Conservation (phyloP, 2,888 invertebrate genomes). For the Panopea generosa region DNA sequence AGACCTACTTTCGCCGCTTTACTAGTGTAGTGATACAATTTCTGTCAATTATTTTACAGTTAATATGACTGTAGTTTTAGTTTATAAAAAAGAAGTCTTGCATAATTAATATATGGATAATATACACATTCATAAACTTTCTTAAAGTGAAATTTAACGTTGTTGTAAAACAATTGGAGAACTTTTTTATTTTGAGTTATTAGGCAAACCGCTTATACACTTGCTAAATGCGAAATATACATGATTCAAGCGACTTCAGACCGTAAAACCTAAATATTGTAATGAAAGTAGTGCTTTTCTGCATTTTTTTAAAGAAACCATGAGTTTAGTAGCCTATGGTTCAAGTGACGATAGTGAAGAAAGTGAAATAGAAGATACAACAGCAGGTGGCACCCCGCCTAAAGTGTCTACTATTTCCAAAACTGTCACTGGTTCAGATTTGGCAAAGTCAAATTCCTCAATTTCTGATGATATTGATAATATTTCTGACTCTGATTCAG, state of each 20-base stretch:
- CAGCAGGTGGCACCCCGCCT: neutral
- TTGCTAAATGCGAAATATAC: neutral
- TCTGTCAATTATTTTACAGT: no score
- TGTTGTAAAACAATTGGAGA: no score
- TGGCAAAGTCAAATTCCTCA: no score
- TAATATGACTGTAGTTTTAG: no score
- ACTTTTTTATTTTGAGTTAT: no score
- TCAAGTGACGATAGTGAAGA: constrained; percentile 72
- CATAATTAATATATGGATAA: no score
- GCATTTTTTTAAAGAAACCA: constrained; percentile 21
- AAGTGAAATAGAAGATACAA: constrained; percentile 36
- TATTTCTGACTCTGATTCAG: constrained; percentile 51
- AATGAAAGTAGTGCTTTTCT: neutral
- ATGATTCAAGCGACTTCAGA: constrained; percentile 1
- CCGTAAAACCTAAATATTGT: no score
- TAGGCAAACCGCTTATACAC: neutral
- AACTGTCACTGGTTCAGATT: no score
- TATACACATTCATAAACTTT: no score
- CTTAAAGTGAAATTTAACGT: no score
- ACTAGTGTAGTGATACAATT: no score
- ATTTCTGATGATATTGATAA: constrained; percentile 13
- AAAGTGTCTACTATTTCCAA: neutral
- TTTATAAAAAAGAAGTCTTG: no score
- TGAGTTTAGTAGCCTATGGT: constrained; percentile 79
- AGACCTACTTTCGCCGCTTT: neutral